A percentile compares a stretch with the other conserved stretches of the same genome.
Evolutionary conservation across 2,797 vertebrate species (phyloP).

Genomic region (Sphenodon punctatus): DNA sequence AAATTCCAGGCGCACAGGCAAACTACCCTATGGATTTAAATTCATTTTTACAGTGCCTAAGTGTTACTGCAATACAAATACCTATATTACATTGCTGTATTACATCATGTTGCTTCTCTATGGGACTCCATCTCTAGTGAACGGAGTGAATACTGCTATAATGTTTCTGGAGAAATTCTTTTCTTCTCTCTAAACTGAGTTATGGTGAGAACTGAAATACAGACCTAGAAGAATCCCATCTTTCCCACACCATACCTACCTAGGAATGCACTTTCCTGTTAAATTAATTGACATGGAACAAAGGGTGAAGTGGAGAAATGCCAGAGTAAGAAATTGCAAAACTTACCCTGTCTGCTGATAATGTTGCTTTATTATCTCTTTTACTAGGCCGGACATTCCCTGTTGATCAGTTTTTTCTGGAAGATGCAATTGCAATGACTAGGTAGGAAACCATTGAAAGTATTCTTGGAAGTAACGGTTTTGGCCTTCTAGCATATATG

Average conservation of each 20-base stretch:
- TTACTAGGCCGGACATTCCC: conserved; percentile 90
- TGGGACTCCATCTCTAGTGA: neutral
- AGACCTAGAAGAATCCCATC: neutral
- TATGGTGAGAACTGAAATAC: neutral
- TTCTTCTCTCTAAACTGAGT: neutral
- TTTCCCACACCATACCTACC: no score
- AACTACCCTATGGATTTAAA: neutral
- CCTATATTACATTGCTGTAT: neutral
- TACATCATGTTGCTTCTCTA: neutral
- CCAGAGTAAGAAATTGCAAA: neutral
- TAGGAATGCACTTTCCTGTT: neutral
- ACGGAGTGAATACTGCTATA: neutral
- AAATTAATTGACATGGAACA: neutral
- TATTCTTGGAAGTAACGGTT: neutral
- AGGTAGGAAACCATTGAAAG: conserved; percentile 71
- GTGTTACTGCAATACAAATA: neutral
- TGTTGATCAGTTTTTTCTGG: conserved; percentile 95
- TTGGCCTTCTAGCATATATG: neutral
- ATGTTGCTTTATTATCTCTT: neutral
- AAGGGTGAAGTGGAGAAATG: neutral
- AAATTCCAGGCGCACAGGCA: neutral
- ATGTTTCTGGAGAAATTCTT: neutral
- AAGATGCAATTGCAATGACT: conserved; percentile 90
- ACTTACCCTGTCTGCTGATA: neutral
- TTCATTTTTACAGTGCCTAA: neutral